Base-by-base conservation (phyloP, 2,888 invertebrate genomes). In the Tipula vernalis region DNA sequence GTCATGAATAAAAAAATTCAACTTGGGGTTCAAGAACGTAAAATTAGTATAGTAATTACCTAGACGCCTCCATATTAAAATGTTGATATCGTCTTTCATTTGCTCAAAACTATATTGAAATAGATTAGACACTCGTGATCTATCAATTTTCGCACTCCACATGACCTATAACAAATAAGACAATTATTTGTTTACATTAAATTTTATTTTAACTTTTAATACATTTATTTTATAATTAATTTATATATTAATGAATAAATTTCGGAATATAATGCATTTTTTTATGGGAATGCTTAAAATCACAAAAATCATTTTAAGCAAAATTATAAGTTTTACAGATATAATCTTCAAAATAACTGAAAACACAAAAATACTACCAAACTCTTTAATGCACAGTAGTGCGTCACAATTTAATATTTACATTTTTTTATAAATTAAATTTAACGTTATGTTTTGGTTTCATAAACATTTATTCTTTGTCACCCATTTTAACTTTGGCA, bases 401-500 rank as follows among this genome's bases (percentile, higher is more conserved):
- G 51, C 71, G 12, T 71, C 71, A 28, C 28, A 71, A 28, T 71
- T 71, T 71, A 71, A 71, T 71, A 71, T 71, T 71, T 71, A 71
- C 71, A 71, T 71, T 28, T 0, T n/a, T 28, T 28, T 71, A 71
- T 71, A 51, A 71, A 71, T 71, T 71, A 71, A 28, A 28, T 71
- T 71, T 28, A 71, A 71, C 28, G 10, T 28, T 71, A 3, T 71
- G 3, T 12, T 71, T 28, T 71, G 28, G n/a, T 84, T 51, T 15
- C n/a, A 51, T 5, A 3, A 51, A 28, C 2, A 71, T 71, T 88
- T 91, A 92, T 57, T 90, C 90, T 89, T 94, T 94, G 91, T 94
- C 94, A 90, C 95, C 95, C 95, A 95, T 95, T 92, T 95, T 96
- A 88, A 95, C 94, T 92, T 94, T 96, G 88, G 96, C 95, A 87